Conservation (phyloP, 2,113 vertebrate species). For the Alectura lathami region DNA sequence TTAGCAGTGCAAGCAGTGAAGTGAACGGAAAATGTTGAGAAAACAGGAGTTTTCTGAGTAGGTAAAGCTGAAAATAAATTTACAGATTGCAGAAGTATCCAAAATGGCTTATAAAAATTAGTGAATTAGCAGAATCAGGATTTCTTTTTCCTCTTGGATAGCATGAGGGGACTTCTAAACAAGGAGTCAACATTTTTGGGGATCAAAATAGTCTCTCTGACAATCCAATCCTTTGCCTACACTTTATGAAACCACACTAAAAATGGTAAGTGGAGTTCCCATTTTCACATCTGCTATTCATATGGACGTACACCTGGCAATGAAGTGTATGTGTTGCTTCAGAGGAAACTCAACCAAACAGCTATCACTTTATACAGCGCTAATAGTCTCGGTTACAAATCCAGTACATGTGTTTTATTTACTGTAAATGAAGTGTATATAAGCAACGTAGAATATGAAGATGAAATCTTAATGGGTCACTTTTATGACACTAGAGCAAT, state of each 20-base stretch:
- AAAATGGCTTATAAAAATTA: background rate
- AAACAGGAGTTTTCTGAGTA: background rate
- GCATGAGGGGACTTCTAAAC: background rate
- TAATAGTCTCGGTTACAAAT: background rate
- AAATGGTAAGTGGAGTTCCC: background rate
- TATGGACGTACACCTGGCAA: conserved; percentile 23
- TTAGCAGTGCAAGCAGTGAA: background rate
- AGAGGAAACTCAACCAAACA: background rate
- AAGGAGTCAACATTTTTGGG: background rate
- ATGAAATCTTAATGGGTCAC: background rate
- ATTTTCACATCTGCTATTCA: conserved; percentile 39
- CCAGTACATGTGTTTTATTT: background rate
- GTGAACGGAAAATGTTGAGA: background rate
- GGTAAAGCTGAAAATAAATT: background rate
- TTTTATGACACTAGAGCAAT: background rate
- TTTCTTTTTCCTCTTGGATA: background rate
- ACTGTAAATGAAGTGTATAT: background rate
- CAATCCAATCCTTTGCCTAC: background rate
- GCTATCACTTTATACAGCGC: background rate
- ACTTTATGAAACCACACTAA: background rate
- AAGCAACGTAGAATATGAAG: background rate
- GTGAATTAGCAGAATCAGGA: background rate
- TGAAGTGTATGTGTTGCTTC: background rate
- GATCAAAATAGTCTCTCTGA: background rate
- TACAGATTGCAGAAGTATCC: background rate